Base-by-base conservation (phyloP, 1,140 invertebrate genomes). In the Pachypeltis micranthus region DNA sequence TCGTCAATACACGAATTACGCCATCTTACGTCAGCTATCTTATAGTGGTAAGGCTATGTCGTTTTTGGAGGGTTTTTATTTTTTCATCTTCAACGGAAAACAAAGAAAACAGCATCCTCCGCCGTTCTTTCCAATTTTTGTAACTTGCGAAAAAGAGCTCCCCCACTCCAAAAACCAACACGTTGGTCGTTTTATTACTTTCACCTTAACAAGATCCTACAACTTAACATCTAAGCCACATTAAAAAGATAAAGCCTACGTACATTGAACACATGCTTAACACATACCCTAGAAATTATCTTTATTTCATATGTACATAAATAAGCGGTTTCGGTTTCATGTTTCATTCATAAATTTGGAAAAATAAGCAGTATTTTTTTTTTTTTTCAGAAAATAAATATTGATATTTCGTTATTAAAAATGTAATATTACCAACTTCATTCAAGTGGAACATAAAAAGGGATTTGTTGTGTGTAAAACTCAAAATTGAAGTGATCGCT, bases 201-300 rank as follows among this genome's bases (percentile, higher is more conserved):
- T 51, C 21, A 51, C 23, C 23, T 51, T 21, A 51, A 51, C 23
- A 51, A 51, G 47, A 51, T 51, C 55, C 44, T 59, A 59, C 16
- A 26, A 57, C 57, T 59, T 59, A 59, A 59, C 26, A n/a, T 31
- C 57, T 59, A 44, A 61, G 21, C 59, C 57, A 59, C 62, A 63
- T 51, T 63, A 39, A 64, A 44, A 64, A 47, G 58, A 64, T 59
- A 19, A 64, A 64, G 51, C 63, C 63, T 64, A 64, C 58, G n/a
- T 64, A 64, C 63, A 64, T 64, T 64, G 63, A 64, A 64, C 63
- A 64, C 63, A 64, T 64, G 12, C 63, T 64, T 64, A 64, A 64
- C 54, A 59, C 39, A 64, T 34, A 59, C 63, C 44, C 57, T 59
- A 26, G 27, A 29, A 51, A 51, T 51, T 51, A 59, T 29, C 44